Percentiles rank a stretch among this genome's conserved stretches.
phyloP scores from a whole-genome alignment of 2,113 vertebrate genomes.

The Camelus bactrianus region DNA sequence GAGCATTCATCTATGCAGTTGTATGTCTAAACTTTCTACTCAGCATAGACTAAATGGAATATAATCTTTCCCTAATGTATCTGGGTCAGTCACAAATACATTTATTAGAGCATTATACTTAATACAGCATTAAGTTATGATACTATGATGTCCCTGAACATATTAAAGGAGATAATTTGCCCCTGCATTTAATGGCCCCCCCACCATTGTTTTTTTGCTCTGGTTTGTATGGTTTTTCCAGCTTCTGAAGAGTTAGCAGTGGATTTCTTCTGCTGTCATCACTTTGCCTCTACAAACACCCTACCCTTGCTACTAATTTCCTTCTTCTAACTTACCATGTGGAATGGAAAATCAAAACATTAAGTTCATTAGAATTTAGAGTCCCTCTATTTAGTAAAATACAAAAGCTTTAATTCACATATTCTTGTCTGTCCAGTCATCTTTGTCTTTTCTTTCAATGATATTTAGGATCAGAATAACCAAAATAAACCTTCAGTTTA shows the following conservation, averaged over 20 bases:
- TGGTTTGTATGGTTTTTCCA: not conserved
- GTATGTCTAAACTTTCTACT: constrained; percentile 13
- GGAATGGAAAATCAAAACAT: not conserved
- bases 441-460: not conserved
- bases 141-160: not conserved
- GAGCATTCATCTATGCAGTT: not conserved
- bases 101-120: not conserved
- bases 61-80: constrained; percentile 2
- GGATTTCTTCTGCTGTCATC: not conserved
- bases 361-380: not conserved
- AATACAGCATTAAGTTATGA: not conserved
- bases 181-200: not conserved
- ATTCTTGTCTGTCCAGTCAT: not conserved
- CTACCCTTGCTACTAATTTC: not conserved
- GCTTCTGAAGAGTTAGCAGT: not conserved
- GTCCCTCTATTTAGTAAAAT: not conserved
- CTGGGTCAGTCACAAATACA: not conserved
- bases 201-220: not conserved
- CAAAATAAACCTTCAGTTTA: not conserved
- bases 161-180: not conserved
- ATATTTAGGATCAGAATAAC: not conserved
- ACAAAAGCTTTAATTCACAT: constrained; percentile 5
- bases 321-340: not conserved
- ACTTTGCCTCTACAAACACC: not conserved
- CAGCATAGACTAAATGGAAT: not conserved